Conservation (phyloP, 2,113 vertebrate genomes). For the Pteruthius melanotis region DNA sequence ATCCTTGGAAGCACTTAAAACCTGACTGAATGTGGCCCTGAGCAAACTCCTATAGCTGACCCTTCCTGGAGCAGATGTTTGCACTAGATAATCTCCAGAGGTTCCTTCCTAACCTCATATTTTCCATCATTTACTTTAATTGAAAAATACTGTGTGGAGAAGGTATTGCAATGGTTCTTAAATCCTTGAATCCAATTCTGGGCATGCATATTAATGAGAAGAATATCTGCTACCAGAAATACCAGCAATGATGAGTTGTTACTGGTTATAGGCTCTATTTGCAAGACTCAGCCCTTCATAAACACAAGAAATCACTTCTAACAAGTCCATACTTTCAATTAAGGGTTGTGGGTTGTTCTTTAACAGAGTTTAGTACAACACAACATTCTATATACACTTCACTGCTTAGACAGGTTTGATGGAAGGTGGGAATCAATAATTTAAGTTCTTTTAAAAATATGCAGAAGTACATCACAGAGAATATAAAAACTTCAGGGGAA, state of each 20-base stretch:
- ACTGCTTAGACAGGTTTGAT: conserved; percentile 52
- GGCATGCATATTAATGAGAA: neutral
- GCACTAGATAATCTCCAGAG: neutral
- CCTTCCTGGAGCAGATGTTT: neutral
- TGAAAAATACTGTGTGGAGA: neutral
- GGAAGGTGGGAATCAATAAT: conserved; percentile 58
- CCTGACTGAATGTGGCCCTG: neutral
- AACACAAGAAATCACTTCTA: neutral
- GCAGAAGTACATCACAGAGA: conserved; percentile 60
- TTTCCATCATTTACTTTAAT: neutral
- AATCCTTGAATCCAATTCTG: neutral
- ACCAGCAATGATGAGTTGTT: neutral
- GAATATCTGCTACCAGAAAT: neutral
- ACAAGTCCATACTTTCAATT: neutral
- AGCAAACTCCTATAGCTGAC: neutral
- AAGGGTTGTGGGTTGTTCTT: neutral
- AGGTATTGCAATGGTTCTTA: neutral
- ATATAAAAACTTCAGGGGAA: conserved; percentile 58
- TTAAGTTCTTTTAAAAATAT: conserved; percentile 62
- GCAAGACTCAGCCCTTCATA: neutral
- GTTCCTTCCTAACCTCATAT: neutral
- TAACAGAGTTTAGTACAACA: neutral
- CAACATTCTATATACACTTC: conserved; percentile 7
- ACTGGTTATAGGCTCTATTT: neutral
- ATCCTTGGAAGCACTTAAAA: neutral